Base-by-base conservation (phyloP, 2,113 vertebrate genomes). In the Podiceps cristatus region DNA sequence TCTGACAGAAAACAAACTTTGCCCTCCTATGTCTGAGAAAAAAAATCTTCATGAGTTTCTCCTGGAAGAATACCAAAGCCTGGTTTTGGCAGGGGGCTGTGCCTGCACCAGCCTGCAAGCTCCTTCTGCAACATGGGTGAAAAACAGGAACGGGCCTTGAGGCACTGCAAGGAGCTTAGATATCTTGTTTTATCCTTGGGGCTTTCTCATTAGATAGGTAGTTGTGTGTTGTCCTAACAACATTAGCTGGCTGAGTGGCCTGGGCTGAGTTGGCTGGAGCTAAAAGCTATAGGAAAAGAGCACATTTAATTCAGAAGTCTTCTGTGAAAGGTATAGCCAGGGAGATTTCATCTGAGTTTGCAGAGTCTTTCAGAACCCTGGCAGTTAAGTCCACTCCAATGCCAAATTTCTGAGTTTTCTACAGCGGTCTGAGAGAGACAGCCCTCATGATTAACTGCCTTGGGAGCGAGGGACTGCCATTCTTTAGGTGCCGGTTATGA, bases 1-100 rank as follows among this genome's bases (percentile, higher is more conserved):
- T 62, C 88, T 92, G 63, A 90, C 9, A 40, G 62, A 92, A 93
- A 79, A 63, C 19, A 87, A 90, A 79, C 64, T 74, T 91, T 86
- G 56, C 37, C 85, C 18, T 77, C 76, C 29, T 11, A 1, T 67
- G 42, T 31, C 28, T 74, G 45, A 84, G 83, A 25, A 77, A 88
- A 73, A 47, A 88, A 55, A 22, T 18, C 23, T 90, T 74, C 50
- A 8, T 66, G 42, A 25, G 31, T 84, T 96, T 89, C 50, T 73
- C 60, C 91, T 92, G 75, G 88, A 92, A 94, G 76, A 92, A 80
- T 22, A 86, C 37, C 59, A 91, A 28, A 74, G 19, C 45, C 29
- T 86, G 50, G 4, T 58, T 94, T 86, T 95, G 86, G 83, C 76
- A 91, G 25, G 16, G 23, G 18, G 19, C 27, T 80, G 18, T 62